Evolutionary conservation across 1,140 invertebrate species (phyloP).

Genomic region (Caligus rogercresseyi): DNA sequence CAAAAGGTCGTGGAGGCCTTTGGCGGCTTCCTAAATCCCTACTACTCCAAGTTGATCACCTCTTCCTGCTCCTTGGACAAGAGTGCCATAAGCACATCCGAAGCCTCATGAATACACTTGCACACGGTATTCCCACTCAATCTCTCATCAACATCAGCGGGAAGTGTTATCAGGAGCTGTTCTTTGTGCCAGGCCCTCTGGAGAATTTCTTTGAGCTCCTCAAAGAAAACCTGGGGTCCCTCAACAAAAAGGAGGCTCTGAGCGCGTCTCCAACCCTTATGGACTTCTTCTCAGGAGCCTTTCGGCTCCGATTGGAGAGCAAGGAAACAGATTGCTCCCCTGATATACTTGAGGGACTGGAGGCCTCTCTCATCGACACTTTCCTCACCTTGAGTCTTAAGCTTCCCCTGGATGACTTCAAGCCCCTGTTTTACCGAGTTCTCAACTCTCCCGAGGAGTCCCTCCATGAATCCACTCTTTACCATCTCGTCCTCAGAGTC

Average conservation of each 20-base stretch:
- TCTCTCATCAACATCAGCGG: not conserved
- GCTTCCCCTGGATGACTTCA: constrained; percentile 15
- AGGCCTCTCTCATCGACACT: constrained; percentile 1
- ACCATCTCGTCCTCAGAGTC: not conserved
- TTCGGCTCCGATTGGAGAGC: not conserved
- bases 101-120: not conserved
- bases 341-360: not conserved
- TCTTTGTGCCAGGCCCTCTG: not conserved
- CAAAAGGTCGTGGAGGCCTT: constrained; percentile 16
- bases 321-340: not conserved
- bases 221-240: not conserved
- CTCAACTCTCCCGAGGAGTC: constrained; percentile 8
- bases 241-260: not conserved
- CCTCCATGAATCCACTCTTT: not conserved
- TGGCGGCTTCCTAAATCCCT: constrained; percentile 17
- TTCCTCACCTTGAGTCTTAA: constrained; percentile 8
- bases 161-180: not conserved
- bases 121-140: constrained; percentile 10
- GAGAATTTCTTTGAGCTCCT: not conserved
- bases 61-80: constrained; percentile 1
- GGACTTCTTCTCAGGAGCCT: constrained; percentile 5
- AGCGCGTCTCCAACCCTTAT: not conserved
- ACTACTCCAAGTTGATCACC: not conserved
- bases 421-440: constrained; percentile 10
- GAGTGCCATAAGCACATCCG: not conserved